Evolutionary conservation across 2,797 vertebrate species (phyloP), one percentile per base, ranked within the genome.

Genomic region (Helarctos malayanus): DNA sequence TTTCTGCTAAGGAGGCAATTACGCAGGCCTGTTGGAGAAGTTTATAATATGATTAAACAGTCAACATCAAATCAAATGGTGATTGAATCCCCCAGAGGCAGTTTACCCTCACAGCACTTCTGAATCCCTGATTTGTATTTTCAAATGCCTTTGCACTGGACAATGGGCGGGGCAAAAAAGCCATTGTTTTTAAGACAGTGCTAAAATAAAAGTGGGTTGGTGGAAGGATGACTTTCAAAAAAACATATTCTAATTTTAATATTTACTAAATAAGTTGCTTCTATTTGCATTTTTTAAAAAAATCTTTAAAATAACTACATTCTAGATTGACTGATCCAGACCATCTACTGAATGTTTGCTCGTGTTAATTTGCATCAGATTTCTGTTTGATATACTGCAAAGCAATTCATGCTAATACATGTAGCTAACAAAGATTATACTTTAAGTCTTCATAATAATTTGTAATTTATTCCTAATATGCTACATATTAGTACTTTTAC

Each of bases 41-140:
- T 98, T 98, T 98, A 96, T 98, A 98, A 98, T 98, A 97, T 97
- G 97, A 98, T 98, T 97, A 98, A 99, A 98, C 27, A 97, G 97
- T 95, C 94, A 97, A 98, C 96, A 96, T 98, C 98, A 98, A 99
- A 98, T 98, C 98, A 98, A 97, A 97, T 95, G 89, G 91, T 96
- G 96, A 98, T 91, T 97, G 97, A 98, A 98, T 98, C 52, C 98
- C 94, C 97, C 95, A 95, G 96, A 97, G 96, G 94, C 41, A 95
- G 93, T 69, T 61, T 49, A 97, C 94, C 96, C 97, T 96, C 89
- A 89, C 89, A 96, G 97, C 96, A 97, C 61, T 96, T 97, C 38
- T 91, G 95, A 97, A 89, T 95, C 86, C 96, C 87, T 79, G 85
- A 91, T 78, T 54, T 95, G 80, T 90, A 90, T 97, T 97, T 98